Base-by-base conservation (phyloP, 1,140 invertebrate species). In the Hermetia illucens region DNA sequence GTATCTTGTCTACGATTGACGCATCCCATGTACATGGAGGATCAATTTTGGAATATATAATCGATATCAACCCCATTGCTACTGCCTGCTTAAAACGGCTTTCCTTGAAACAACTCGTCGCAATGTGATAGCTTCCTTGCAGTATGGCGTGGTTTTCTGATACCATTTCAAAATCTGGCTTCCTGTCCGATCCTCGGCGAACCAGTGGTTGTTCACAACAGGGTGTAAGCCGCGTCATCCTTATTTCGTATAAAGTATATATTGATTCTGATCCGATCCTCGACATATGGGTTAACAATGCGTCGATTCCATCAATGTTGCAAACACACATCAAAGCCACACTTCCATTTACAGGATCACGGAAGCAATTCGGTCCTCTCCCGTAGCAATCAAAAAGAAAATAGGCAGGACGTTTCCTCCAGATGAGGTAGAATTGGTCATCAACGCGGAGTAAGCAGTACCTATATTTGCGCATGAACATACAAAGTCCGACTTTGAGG, bases 21-120 rank as follows among this genome's bases (percentile, higher is more conserved):
- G 42, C 41, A 17, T 45, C 47, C 55, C 55, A 58, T 5, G 52
- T 47, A 2, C 51, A 44, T 0, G 55, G 55, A 48, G 49, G 52
- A 43, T 51, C 49, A 4, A 58, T 53, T 36, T 53, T 55, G 20
- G 53, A 45, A 1, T 50, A 48, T 20, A 58, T 13, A n/a, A 58
- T 53, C 12, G 45, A 43, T 10, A 39, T 41, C 1, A 58, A 44
- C 5, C 36, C 50, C 13, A 54, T 48, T 37, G 52, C 38, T 1
- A 58, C n/a, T 15, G 48, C 44, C 40, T 48, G 44, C n/a, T 45
- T 46, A 22, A 44, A 52, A 4, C 44, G 40, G 19, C 53, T 16
- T 5, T 35, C 16, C 5, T 44, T 42, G 2, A 36, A 10, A 3
- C 41, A 32, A 34, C 47, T 50, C 1, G 49, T 34, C 0, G 50